Percentiles rank a stretch among this genome's conserved stretches.
phyloP scores from a whole-genome alignment of 2,888 invertebrate genomes.

The Andrena camellia region DNA sequence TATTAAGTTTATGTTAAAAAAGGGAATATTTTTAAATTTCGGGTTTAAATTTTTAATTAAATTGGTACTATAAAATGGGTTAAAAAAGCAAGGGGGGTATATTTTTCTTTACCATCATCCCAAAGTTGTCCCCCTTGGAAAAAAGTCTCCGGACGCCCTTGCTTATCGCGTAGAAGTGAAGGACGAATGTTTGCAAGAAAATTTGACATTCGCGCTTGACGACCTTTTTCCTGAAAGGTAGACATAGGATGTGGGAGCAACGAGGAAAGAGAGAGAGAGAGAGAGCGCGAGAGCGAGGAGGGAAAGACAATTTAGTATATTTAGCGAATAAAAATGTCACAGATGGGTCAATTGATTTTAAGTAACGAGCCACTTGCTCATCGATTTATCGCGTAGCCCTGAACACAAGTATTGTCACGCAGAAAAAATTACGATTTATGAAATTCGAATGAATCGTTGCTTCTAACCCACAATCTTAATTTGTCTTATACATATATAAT shows the following conservation, averaged over 20 bases:
- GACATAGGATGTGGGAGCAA: not conserved
- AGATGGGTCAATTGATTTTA: slow-evolving; percentile 17
- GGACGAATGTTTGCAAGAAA: not conserved
- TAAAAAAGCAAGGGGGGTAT: too few species aligned
- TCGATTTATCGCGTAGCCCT: not conserved
- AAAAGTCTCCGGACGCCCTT: too few species aligned
- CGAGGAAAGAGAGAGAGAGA: not conserved
- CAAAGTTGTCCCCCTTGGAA: too few species aligned
- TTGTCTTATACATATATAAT: not conserved
- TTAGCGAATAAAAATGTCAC: slow-evolving; percentile 21
- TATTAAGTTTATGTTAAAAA: too few species aligned
- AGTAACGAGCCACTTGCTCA: slow-evolving; percentile 4
- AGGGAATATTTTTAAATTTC: too few species aligned
- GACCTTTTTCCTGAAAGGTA: not conserved
- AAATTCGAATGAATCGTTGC: not conserved
- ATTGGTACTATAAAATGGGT: too few species aligned
- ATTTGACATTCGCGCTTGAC: slow-evolving; percentile 35
- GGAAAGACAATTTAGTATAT: slow-evolving; percentile 9
- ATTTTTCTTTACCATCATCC: too few species aligned
- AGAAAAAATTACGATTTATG: not conserved
- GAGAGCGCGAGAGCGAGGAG: not conserved
- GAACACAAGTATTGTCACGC: too few species aligned
- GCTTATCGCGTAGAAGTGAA: not conserved
- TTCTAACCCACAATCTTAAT: not conserved
- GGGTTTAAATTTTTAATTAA: too few species aligned